Base-by-base conservation (phyloP, 2,888 invertebrate species). In the Lithophane leautieri region DNA sequence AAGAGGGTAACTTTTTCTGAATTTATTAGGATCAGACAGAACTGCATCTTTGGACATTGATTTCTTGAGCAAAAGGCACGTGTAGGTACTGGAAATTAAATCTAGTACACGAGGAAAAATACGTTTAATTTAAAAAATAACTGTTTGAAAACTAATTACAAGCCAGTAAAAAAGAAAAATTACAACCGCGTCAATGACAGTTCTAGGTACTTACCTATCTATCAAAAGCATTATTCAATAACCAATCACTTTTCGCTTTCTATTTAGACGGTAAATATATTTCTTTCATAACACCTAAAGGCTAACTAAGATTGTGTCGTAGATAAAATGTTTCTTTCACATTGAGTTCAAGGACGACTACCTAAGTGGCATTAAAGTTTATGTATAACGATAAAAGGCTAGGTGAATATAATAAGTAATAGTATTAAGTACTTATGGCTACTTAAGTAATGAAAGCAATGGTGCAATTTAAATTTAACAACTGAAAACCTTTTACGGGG, bases 321-420 rank as follows among this genome's bases (percentile, higher is more conserved):
- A 25, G 62, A 63, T 72, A 72, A 68, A 82, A 67, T 47, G 12
- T 77, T 80, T 67, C 52, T 63, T 47, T 77, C 42, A 60, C 58
- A 80, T 78, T 28, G 54, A 73, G 80, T 78, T 82, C 80, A 81
- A 81, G 80, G 80, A 65, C 82, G 40, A 40, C 70, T 14, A 42
- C 52, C 50, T 58, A 50, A 56, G 50, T 71, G 19, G 56, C 34
- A 61, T 70, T 40, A 2, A 34, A 60, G 54, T 50, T 76, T 76
- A 65, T 34, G 14, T 44, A 25, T 60, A 42, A 73, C 75, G 62
- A 74, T 75, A 44, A 56, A 68, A 74, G 47, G 28, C 14, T n/a
- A 22, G 34, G n/a, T 52, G 40, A 40, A 8, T 8, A 11, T 42
- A 44, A 44, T 79, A 70, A 50, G 19, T 78, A 42, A 42, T n/a